These are phyloP conservation scores for Zygothrica quintamaculata DNA, from an alignment of 2,888 invertebrate genomes.

Conservation along the genomic window DNA sequence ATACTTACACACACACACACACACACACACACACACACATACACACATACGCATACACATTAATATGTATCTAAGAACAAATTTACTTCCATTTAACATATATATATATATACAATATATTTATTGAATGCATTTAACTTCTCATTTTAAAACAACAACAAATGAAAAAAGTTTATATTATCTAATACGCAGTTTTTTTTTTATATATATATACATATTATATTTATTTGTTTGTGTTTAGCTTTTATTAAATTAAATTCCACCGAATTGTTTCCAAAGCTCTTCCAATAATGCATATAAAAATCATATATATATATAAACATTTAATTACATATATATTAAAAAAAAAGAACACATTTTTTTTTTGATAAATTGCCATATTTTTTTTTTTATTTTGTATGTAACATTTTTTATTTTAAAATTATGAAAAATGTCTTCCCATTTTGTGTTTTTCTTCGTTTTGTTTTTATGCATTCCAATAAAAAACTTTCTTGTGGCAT, in stretches of 20 bases:
- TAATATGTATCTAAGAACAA: constrained; percentile 71
- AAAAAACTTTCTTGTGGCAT: constrained; percentile 68
- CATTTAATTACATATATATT: constrained; percentile 25
- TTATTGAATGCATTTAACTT: constrained; percentile 79
- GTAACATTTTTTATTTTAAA: background rate
- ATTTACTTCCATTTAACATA: constrained; percentile 77
- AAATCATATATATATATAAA: constrained; percentile 24
- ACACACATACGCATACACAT: constrained; percentile 38
- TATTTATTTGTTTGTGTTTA: constrained; percentile 63
- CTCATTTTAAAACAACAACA: constrained; percentile 65
- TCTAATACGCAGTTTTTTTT: constrained; percentile 63
- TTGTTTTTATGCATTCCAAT: constrained; percentile 76
- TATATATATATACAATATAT: constrained; percentile 49
- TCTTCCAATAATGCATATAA: constrained; percentile 71
- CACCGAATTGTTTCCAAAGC: constrained; percentile 79
- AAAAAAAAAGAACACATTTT: too few species aligned
- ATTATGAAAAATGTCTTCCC: constrained; percentile 67
- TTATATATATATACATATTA: too few species aligned
- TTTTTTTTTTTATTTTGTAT: constrained; percentile 38
- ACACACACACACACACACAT: constrained; percentile 34
- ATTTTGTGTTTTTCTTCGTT: constrained; percentile 30
- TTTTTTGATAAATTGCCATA: constrained; percentile 70
- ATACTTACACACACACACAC: constrained; percentile 34
- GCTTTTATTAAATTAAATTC: constrained; percentile 72
- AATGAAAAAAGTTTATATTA: constrained; percentile 50